phyloP scores from a whole-genome alignment of 2,888 invertebrate species.

The Nomada hirtipes region DNA sequence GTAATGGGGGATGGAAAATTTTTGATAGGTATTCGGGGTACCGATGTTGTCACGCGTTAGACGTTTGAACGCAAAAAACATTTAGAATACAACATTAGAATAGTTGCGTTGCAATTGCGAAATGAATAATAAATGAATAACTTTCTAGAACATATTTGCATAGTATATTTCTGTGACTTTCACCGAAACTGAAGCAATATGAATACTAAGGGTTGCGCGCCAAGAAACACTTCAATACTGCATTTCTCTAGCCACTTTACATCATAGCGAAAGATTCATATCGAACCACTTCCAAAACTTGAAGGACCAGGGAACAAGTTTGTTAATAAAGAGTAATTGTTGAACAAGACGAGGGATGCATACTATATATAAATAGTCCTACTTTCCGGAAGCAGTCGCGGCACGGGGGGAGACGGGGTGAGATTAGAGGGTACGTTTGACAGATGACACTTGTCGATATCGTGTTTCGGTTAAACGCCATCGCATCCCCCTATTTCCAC shows the following conservation, averaged over 20 bases:
- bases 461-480: constrained; percentile 77
- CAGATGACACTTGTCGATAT: constrained; percentile 78
- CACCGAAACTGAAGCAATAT: too few species aligned
- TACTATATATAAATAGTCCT: background rate
- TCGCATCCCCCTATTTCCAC: constrained; percentile 73
- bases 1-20: background rate
- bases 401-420: constrained; percentile 31
- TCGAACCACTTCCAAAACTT: background rate
- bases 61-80: too few species aligned
- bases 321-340: constrained; percentile 8
- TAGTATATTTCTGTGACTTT: too few species aligned
- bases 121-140: too few species aligned
- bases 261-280: too few species aligned
- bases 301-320: background rate
- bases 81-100: too few species aligned
- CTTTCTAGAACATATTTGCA: too few species aligned
- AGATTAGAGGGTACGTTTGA: constrained; percentile 72
- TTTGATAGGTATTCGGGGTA: background rate
- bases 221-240: too few species aligned
- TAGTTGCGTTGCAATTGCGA: too few species aligned
- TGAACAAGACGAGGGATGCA: background rate
- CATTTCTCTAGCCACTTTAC: too few species aligned
- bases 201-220: too few species aligned
- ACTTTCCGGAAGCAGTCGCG: constrained; percentile 32
- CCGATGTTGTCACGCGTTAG: too few species aligned